Conservation (phyloP, 2,113 vertebrate genomes). For the Euleptes europaea region DNA sequence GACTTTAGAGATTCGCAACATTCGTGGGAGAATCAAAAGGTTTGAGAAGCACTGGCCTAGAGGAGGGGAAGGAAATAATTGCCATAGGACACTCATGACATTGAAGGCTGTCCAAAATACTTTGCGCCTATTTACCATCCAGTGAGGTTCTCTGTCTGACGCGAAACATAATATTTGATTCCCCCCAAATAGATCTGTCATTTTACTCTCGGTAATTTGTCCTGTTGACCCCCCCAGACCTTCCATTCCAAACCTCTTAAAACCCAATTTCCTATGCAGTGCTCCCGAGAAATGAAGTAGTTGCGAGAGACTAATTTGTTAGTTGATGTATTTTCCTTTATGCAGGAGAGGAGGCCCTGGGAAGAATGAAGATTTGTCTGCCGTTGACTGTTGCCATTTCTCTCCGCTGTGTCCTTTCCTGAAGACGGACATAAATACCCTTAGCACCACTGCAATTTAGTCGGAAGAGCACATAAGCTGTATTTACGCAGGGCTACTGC, state of each 20-base stretch:
- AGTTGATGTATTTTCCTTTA: neutral
- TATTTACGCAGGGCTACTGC: conserved; percentile 26
- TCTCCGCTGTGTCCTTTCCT: conserved; percentile 27
- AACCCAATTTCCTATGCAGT: conserved; percentile 70
- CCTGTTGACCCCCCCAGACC: conserved; percentile 71
- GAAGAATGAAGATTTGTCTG: neutral
- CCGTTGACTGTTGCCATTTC: neutral
- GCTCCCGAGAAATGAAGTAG: conserved; percentile 71
- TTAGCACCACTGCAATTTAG: accelerated
- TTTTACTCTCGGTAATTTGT: conserved; percentile 63
- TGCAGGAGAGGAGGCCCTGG: neutral
- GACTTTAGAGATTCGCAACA: too few relatives aligned
- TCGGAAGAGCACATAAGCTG: neutral
- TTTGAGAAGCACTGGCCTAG: neutral
- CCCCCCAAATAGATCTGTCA: conserved; percentile 67
- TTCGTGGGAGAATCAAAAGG: too few relatives aligned
- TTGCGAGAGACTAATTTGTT: conserved; percentile 68
- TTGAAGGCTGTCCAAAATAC: neutral
- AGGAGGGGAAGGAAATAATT: neutral
- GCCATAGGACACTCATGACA: neutral
- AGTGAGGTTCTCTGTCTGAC: conserved; percentile 49
- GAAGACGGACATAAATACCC: neutral
- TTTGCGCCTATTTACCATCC: conserved; percentile 31
- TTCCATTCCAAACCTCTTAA: conserved; percentile 78
- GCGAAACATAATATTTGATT: conserved; percentile 67